Evolutionary conservation across 2,888 invertebrate species (phyloP).

Genomic region (Drosophila kambysellisi): DNA sequence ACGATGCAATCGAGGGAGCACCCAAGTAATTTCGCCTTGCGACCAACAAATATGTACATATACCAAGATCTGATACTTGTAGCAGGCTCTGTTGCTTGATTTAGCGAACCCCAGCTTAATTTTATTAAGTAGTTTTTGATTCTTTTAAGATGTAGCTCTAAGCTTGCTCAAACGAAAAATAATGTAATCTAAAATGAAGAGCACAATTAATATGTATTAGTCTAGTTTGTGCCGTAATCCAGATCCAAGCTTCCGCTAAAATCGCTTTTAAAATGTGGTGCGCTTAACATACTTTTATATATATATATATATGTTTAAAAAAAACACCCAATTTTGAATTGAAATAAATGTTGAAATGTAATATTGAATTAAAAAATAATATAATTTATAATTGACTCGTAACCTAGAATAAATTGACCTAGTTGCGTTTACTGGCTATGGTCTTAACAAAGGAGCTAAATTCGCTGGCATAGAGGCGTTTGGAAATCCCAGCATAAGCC

Average conservation of each 20-base stretch:
- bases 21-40: constrained; percentile 36
- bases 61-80: constrained; percentile 39
- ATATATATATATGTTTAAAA: constrained; percentile 36
- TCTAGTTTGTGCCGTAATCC: constrained; percentile 24
- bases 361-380: constrained; percentile 10
- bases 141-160: constrained; percentile 29
- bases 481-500: constrained; percentile 49
- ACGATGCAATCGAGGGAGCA: constrained; percentile 14
- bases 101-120: constrained; percentile 16
- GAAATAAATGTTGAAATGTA: constrained; percentile 68
- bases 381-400: constrained; percentile 5
- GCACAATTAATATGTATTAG: constrained; percentile 19
- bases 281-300: constrained; percentile 37
- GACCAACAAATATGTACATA: constrained; percentile 46
- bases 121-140: constrained; percentile 27
- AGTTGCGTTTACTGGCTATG: constrained; percentile 37
- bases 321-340: constrained; percentile 48
- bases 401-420: background rate
- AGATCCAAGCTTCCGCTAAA: constrained; percentile 32
- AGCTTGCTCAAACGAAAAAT: constrained; percentile 9
- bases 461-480: constrained; percentile 60
- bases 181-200: constrained; percentile 13
- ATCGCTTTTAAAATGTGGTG: constrained; percentile 40
- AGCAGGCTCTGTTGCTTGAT: constrained; percentile 34
- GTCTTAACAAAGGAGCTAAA: constrained; percentile 60